Evolutionary conservation across 1,140 invertebrate species (phyloP), one percentile per base, ranked within the genome.

Genomic region (Pseudobourletiella spinata): DNA sequence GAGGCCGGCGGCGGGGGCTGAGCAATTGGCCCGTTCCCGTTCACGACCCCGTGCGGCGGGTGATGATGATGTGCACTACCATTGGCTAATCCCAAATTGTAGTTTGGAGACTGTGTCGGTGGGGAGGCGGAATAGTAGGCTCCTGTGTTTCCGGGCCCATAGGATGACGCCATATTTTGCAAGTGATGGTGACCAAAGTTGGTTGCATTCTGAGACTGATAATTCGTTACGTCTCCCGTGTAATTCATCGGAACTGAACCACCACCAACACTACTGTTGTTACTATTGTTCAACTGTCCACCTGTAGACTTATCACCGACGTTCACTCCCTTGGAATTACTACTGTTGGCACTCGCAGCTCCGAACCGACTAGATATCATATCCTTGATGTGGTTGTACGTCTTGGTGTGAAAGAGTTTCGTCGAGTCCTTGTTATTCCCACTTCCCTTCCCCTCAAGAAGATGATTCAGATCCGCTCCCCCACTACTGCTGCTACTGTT

Each of bases 291-390:
- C 8, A 29, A 24, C 29, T 30, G 44, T 6, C 3, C 29, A 42
- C 28, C 39, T 24, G 15, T 57, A 39, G 55, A 16, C 25, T 46
- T 59, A 28, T 24, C 18, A 48, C 22, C 22, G n/a, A n/a, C n/a
- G 32, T 60, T 60, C 24, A 42, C 25, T 22, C 43, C 24, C n/a
- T 46, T 46, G 4, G 43, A 46, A 80, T 66, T 83, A 81, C 66
- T 83, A 79, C 54, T 50, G 35, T 43, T 55, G 11, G 57, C 44
- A 29, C 26, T 43, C 8, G 77, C 74, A 67, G 74, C 82, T 70
- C 84, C 85, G 72, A 90, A 89, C 72, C 84, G 83, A 74, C 84
- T 87, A 3, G 86, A 87, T 70, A 90, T 86, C 79, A 89, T 88
- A 72, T 88, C 87, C 77, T 88, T 89, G 57, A 90, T 82, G 22